These are phyloP conservation scores for Hydropsyche tenuis DNA, from an alignment of 1,140 invertebrate species.

Conservation along the genomic window DNA sequence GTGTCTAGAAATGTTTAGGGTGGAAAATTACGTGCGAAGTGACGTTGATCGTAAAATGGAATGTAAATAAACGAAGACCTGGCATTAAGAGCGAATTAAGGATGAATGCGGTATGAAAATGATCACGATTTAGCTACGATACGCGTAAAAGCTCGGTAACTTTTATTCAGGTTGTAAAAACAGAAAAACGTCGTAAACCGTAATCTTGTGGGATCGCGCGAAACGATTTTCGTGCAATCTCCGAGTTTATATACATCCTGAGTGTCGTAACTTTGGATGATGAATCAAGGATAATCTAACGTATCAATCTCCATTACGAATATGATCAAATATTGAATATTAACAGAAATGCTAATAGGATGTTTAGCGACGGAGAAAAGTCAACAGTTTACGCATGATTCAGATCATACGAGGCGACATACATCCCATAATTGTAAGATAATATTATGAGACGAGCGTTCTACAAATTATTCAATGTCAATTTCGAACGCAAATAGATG, in stretches of 20 bases:
- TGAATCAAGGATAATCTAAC: not conserved
- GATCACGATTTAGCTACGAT: not conserved
- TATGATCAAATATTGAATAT: not conserved
- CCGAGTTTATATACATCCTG: no score
- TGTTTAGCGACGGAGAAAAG: not conserved
- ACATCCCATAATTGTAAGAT: no score
- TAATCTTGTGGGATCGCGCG: no score
- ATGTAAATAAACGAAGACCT: conserved; percentile 4
- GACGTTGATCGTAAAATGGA: not conserved
- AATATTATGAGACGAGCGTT: no score
- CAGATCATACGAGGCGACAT: no score
- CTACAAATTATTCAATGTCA: no score
- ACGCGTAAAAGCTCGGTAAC: not conserved
- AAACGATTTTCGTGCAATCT: no score
- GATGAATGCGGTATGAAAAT: not conserved
- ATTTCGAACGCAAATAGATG: no score
- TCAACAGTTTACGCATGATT: no score
- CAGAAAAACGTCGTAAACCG: conserved; percentile 8
- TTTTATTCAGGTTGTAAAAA: conserved; percentile 4
- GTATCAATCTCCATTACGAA: not conserved
- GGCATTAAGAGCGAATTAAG: conserved; percentile 17
- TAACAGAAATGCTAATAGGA: not conserved
- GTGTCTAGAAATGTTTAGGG: not conserved
- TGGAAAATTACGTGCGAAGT: conserved; percentile 8
- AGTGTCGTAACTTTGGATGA: not conserved